Evolutionary conservation across 1,140 invertebrate species (phyloP), one percentile per base, ranked within the genome.

Genomic region (Leguminivora glycinivorella): DNA sequence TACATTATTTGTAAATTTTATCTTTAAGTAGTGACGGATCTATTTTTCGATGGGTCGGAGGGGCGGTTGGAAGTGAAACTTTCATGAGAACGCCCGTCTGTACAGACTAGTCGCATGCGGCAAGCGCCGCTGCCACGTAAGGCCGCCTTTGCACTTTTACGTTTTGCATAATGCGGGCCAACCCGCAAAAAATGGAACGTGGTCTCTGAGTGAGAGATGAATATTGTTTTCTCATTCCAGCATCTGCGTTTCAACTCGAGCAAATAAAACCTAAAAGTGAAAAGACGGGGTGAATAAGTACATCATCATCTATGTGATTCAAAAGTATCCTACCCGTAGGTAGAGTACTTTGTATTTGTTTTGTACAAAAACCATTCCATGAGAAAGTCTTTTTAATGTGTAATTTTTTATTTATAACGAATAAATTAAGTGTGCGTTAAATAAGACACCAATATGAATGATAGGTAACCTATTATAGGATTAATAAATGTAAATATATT

Each of bases 281-380:
- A 22, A 19, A 52, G 17, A 9, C 47, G 47, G 47, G 47, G n/a
- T 52, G 22, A 79, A 72, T n/a, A n/a, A n/a, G n/a, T 81, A 82
- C 80, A 76, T 83, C 78, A 80, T 82, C 68, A 79, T 82, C 71
- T 75, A 75, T 85, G 85, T 88, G 88, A 88, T 89, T 85, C 76
- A 74, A 83, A 86, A 78, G 81, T 80, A 75, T 83, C 80, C 75
- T 77, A 77, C 81, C 82, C 75, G 70, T 77, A 73, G 80, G 84
- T 84, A 77, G 82, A 3, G 34, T 38, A 83, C 76, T 82, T 85
- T 80, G 81, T 83, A 80, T 84, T 68, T 88, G 83, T 88, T 90
- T 91, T 91, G 89, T 91, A 91, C 87, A 91, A 91, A 87, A 87
- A 89, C 85, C 89, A 91, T 91, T 91, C 88, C 89, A 90, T 91